phyloP scores from a whole-genome alignment of 2,888 invertebrate species.

The Choreutis nemorana region DNA sequence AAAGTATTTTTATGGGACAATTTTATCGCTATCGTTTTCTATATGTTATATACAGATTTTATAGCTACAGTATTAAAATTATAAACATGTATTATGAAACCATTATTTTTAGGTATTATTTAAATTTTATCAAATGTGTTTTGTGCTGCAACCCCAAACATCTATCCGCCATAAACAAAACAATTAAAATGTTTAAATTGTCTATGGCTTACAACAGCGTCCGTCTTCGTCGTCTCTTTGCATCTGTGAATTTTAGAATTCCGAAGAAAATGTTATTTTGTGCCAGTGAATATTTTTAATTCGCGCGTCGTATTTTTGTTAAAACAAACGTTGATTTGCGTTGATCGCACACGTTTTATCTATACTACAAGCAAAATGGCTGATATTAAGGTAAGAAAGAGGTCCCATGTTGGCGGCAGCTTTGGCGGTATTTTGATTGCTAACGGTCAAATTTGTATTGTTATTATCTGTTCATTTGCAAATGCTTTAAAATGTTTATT shows the following conservation, averaged over 20 bases:
- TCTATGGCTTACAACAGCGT: conserved; percentile 40
- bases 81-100: too few species aligned
- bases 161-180: too few species aligned
- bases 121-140: too few species aligned
- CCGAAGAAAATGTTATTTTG: conserved; percentile 36
- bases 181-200: conserved; percentile 17
- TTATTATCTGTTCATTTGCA: too few species aligned
- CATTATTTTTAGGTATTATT: too few species aligned
- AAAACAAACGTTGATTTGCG: conserved; percentile 34
- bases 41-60: too few species aligned
- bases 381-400: conserved; percentile 65
- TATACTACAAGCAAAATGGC: conserved; percentile 51
- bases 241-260: conserved; percentile 23
- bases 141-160: too few species aligned
- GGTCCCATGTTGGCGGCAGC: too few species aligned
- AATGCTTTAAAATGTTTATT: too few species aligned
- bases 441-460: conserved; percentile 40
- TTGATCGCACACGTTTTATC: conserved; percentile 40
- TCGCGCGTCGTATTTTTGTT: conserved; percentile 22
- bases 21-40: too few species aligned
- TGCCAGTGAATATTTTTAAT: conserved; percentile 24
- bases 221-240: conserved; percentile 43
- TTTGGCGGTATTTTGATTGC: conserved; percentile 60
- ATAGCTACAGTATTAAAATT: too few species aligned
- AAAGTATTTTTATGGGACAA: too few species aligned